Evolutionary conservation across 2,888 invertebrate genomes (phyloP).

Genomic region (Spilosoma lubricipeda): DNA sequence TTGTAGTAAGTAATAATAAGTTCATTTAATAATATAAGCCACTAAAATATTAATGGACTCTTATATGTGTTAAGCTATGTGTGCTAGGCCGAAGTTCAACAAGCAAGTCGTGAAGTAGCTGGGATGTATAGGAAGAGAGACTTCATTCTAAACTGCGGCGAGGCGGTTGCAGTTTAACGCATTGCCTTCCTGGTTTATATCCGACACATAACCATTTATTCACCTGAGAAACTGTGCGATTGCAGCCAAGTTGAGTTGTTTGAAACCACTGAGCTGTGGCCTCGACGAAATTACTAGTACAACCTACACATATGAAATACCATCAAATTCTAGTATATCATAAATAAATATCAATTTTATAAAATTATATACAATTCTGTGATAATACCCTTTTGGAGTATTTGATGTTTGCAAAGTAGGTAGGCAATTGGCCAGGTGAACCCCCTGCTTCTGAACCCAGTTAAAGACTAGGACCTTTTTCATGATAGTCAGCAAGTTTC

Average conservation of each 20-base stretch:
- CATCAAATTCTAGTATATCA: neutral
- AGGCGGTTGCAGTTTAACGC: neutral
- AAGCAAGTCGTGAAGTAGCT: neutral
- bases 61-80: neutral
- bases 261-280: neutral
- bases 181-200: constrained; percentile 3
- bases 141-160: neutral
- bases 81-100: neutral
- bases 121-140: neutral
- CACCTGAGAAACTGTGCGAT: neutral
- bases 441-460: neutral
- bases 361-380: no score
- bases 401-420: neutral
- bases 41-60: neutral
- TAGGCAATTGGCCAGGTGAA: neutral
- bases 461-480: neutral
- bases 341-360: no score
- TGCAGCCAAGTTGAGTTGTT: neutral
- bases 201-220: neutral
- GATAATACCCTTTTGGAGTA: neutral
- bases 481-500: neutral
- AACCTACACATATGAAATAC: neutral
- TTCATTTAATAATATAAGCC: neutral
- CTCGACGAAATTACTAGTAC: neutral
- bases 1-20: neutral